Evolutionary conservation across 2,888 invertebrate species (phyloP), one percentile per base, ranked within the genome.

Genomic region (Pseudolycoriella hygida): DNA sequence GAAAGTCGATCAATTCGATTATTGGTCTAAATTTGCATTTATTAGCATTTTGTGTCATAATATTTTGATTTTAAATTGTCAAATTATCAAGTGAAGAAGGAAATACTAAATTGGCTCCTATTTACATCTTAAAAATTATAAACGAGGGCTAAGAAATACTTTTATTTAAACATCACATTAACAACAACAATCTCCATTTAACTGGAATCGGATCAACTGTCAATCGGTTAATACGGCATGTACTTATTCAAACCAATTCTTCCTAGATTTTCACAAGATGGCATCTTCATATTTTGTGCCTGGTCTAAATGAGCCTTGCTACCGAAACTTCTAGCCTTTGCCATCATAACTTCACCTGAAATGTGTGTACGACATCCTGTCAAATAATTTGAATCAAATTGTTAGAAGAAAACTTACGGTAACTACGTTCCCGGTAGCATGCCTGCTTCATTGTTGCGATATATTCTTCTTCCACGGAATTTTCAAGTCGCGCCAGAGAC

Each of bases 391-490:
- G 11, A 15, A 11, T 42, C 14, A 3, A 40, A 43, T 10, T 30
- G 6, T 30, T 11, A 30, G 11, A 30, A 30, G 8, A 49, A 49
- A 40, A 55, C 56, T 58, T 55, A 59, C 84, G 76, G 62, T 86
- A 86, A 68, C 76, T 90, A 59, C 85, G 80, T 67, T 97, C 96
- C 54, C 89, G 77, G 62, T 84, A 90, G 64, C 97, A 97, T 50
- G 86, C 79, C 62, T 87, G 83, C 31, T 88, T 75, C 48, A 97
- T 72, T 48, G 74, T 78, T 59, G 80, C 77, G 47, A 94, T 72
- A 62, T 85, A 93, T 55, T 96, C 96, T 57, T 96, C 93, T 61
- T 97, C 96, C 10, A 97, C 90, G 10, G 88, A 83, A 64, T 82
- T 77, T 63, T 97, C 97, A 32, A 97, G 71, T 52, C 88, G 72